Conservation (phyloP, 2,797 vertebrate species). For the Oryzias dopingdopingensis region DNA sequence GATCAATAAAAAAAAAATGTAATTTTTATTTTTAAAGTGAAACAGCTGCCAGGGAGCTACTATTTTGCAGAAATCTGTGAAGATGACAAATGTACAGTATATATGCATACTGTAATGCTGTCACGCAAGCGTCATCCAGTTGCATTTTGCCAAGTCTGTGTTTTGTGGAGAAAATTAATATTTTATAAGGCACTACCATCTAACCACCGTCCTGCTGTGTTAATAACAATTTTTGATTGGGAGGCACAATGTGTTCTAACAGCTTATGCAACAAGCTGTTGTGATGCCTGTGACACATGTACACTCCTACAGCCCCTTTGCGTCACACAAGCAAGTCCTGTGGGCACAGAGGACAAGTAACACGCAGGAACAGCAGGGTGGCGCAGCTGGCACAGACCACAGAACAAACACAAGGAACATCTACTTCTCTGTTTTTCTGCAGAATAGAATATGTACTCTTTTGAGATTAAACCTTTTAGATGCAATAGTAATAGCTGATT, state of each 20-base stretch:
- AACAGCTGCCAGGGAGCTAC: too few relatives aligned
- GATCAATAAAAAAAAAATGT: neutral
- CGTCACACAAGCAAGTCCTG: conserved; percentile 24
- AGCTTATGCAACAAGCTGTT: conserved; percentile 12
- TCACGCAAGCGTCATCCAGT: too few relatives aligned
- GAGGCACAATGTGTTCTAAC: conserved; percentile 1
- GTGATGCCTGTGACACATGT: conserved; percentile 20
- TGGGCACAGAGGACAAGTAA: conserved; percentile 18
- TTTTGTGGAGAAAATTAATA: too few relatives aligned
- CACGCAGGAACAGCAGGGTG: neutral
- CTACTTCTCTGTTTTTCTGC: conserved; percentile 6
- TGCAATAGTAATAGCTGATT: too few relatives aligned
- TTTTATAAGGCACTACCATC: neutral
- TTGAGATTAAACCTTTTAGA: too few relatives aligned
- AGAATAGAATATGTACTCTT: neutral
- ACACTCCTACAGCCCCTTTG: conserved; percentile 20
- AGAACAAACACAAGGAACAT: conserved; percentile 17
- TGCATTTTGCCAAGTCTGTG: too few relatives aligned
- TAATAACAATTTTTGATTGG: conserved; percentile 4
- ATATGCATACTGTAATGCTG: too few relatives aligned
- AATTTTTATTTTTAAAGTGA: too few relatives aligned
- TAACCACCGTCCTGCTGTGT: neutral
- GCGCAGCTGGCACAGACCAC: conserved; percentile 18
- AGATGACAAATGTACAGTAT: too few relatives aligned
- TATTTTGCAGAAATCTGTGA: too few relatives aligned